These are phyloP conservation scores for Meiosimyza decipiens DNA, from an alignment of 2,888 invertebrate species.

Conservation along the genomic window DNA sequence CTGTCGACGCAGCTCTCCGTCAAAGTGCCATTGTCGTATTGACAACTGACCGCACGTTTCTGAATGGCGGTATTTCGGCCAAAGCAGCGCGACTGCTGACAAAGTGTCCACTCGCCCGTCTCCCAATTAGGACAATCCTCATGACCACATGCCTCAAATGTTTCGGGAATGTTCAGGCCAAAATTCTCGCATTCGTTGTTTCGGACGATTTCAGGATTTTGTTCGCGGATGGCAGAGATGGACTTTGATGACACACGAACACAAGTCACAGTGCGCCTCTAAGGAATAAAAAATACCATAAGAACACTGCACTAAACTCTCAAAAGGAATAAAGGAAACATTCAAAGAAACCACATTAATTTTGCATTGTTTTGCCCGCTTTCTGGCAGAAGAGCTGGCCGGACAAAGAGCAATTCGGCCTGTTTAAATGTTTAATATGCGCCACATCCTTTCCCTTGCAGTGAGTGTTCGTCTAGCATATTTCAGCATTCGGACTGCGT, in stretches of 20 bases:
- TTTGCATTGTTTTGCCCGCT: conserved; percentile 11
- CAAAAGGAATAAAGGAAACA: neutral
- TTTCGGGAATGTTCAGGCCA: conserved; percentile 74
- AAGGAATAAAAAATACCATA: conserved; percentile 36
- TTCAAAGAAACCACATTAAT: conserved; percentile 3
- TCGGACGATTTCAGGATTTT: conserved; percentile 70
- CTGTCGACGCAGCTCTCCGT: conserved; percentile 74
- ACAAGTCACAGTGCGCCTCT: conserved; percentile 61
- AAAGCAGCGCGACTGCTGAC: conserved; percentile 80
- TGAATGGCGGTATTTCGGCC: conserved; percentile 82
- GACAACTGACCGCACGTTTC: conserved; percentile 71
- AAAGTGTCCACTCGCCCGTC: conserved; percentile 77
- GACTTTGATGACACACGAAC: conserved; percentile 39
- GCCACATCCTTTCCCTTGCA: neutral
- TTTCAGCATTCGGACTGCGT: conserved; percentile 16
- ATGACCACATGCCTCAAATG: conserved; percentile 74
- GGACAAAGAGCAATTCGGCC: neutral
- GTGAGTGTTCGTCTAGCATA: neutral
- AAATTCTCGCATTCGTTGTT: conserved; percentile 77
- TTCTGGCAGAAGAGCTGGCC: neutral
- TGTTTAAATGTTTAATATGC: conserved; percentile 19
- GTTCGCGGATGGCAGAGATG: conserved; percentile 16
- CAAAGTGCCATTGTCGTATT: conserved; percentile 66
- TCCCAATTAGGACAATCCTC: conserved; percentile 81
- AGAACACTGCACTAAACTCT: conserved; percentile 6